These are phyloP conservation scores for Amniataba percoides DNA, from an alignment of 2,797 vertebrate species.

Conservation along the genomic window DNA sequence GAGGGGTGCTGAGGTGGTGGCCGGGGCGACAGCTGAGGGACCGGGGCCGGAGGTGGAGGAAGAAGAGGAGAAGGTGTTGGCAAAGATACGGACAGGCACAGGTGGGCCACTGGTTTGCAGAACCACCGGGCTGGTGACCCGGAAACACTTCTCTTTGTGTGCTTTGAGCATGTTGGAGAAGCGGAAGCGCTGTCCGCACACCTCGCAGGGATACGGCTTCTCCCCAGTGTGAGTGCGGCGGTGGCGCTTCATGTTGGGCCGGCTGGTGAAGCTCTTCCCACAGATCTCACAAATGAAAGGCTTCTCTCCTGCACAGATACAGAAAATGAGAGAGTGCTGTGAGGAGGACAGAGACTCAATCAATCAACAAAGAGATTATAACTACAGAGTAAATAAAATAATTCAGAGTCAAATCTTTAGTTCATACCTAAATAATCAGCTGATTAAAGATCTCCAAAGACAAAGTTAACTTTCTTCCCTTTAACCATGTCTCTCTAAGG, in stretches of 20 bases:
- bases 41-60: conserved; percentile 77
- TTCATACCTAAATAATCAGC: conserved; percentile 10
- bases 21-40: conserved; percentile 69
- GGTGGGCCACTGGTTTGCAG: conserved; percentile 86
- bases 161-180: conserved; percentile 99
- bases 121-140: conserved; percentile 94
- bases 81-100: conserved; percentile 84
- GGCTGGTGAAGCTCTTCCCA: conserved; percentile 98
- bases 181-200: conserved; percentile 96
- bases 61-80: conserved; percentile 82
- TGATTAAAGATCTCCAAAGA: conserved; percentile 23
- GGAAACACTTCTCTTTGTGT: conserved; percentile 97
- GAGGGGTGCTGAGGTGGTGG: conserved; percentile 83
- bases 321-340: conserved; percentile 10
- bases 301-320: conserved; percentile 91
- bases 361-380: not conserved
- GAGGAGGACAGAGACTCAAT: conserved; percentile 16
- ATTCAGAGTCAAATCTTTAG: conserved; percentile 18
- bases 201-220: conserved; percentile 97
- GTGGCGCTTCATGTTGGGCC: conserved; percentile 98
- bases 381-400: not conserved
- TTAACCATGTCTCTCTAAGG: conserved; percentile 15
- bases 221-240: conserved; percentile 96
- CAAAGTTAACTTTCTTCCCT: conserved; percentile 36
- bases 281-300: conserved; percentile 99